A percentile compares a stretch with the other conserved stretches of the same genome.
Conservation (phyloP, 2,113 vertebrate species). For the Paradisaea rubra region DNA sequence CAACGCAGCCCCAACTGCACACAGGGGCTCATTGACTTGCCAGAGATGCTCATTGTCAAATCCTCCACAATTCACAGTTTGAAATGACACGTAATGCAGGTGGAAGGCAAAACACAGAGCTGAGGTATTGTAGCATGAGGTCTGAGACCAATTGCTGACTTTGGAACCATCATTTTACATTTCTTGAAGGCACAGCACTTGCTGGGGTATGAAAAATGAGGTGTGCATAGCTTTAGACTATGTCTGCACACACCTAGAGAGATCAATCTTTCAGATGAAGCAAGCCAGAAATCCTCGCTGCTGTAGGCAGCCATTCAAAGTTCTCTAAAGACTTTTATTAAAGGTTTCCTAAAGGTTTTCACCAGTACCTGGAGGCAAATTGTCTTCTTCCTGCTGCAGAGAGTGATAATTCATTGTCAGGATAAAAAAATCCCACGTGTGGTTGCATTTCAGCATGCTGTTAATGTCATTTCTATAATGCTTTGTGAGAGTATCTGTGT, state of each 20-base stretch:
- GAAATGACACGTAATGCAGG: not conserved
- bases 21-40: not conserved
- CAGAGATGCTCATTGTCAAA: not conserved
- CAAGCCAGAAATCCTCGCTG: not conserved
- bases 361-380: constrained; percentile 12
- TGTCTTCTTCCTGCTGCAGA: constrained; percentile 16
- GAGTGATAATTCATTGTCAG: constrained; percentile 28
- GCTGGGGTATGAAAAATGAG: not conserved
- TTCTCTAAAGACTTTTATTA: constrained; percentile 25
- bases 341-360: constrained; percentile 39
- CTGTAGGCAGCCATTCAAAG: constrained; percentile 28
- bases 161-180: not conserved
- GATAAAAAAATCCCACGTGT: constrained; percentile 15
- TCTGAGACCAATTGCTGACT: not conserved
- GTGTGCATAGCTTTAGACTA: not conserved
- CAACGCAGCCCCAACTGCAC: accelerated
- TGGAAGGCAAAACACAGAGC: not conserved
- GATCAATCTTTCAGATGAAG: constrained; percentile 37
- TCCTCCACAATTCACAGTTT: not conserved
- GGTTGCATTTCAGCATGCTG: constrained; percentile 34
- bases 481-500: constrained; percentile 24
- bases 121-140: not conserved
- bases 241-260: constrained; percentile 19
- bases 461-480: constrained; percentile 5
- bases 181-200: constrained; percentile 16